Conservation (phyloP, 2,797 vertebrate genomes). For the Melanotaenia maccullochi region DNA sequence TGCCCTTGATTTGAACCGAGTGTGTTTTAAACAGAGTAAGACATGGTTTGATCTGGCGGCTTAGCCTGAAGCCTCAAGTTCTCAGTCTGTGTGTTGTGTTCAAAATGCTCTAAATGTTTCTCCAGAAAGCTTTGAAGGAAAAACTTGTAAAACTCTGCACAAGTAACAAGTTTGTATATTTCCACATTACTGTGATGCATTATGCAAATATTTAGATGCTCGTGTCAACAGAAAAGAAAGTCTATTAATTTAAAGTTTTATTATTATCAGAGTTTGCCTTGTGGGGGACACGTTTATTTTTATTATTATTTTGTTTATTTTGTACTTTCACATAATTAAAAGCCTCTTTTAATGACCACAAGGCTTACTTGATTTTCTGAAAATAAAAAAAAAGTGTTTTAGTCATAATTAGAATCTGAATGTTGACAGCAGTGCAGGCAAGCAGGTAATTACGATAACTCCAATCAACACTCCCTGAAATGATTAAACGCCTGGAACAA, state of each 20-base stretch:
- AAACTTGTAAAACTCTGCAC: background rate
- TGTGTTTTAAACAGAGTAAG: background rate
- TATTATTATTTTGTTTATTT: background rate
- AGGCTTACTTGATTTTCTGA: background rate
- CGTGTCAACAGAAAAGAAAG: background rate
- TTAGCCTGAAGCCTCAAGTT: background rate
- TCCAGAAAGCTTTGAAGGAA: background rate
- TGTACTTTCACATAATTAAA: background rate
- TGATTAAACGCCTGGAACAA: background rate
- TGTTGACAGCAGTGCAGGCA: background rate
- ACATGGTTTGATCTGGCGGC: background rate
- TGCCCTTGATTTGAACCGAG: too few relatives aligned
- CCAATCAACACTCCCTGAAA: background rate
- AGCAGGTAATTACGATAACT: background rate
- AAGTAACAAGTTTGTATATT: background rate
- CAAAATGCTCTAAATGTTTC: background rate
- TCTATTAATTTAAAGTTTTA: background rate
- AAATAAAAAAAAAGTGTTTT: background rate
- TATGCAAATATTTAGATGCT: background rate
- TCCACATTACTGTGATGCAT: background rate
- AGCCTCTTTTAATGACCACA: slow-evolving; percentile 1
- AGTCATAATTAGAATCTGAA: slow-evolving; percentile 6
- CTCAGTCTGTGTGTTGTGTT: background rate
- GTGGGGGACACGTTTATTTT: background rate
- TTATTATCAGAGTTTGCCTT: background rate